These are phyloP conservation scores for Gortyna flavago DNA, from an alignment of 2,888 invertebrate species.

Conservation along the genomic window DNA sequence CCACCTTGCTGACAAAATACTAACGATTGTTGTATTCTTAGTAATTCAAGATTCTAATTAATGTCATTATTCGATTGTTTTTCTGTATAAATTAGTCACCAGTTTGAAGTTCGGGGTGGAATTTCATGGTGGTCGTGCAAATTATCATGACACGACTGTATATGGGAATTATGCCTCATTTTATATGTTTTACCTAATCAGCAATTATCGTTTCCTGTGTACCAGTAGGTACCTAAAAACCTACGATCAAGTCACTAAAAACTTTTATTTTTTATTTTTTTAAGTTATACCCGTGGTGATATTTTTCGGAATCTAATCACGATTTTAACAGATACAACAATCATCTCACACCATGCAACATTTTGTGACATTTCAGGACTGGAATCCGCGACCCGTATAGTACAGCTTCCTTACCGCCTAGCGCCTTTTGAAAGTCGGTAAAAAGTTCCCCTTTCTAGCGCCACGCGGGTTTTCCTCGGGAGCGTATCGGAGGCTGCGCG, in stretches of 20 bases:
- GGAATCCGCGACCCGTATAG: not conserved
- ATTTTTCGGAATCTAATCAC: not conserved
- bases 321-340: too few species aligned
- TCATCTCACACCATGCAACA: not conserved
- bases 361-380: not conserved
- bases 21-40: conserved; percentile 60
- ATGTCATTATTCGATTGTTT: conserved; percentile 49
- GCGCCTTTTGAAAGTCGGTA: not conserved
- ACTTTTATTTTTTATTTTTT: not conserved
- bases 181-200: not conserved
- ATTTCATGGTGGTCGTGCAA: conserved; percentile 54
- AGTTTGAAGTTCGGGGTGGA: not conserved
- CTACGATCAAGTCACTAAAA: not conserved
- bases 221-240: not conserved
- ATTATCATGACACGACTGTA: not conserved
- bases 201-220: not conserved
- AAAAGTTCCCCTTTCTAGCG: conserved; percentile 6
- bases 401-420: too few species aligned
- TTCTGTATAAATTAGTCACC: conserved; percentile 59
- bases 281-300: not conserved
- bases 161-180: not conserved
- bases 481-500: conserved; percentile 78
- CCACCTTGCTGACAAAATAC: conserved; percentile 42
- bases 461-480: conserved; percentile 41
- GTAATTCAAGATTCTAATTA: conserved; percentile 52